Evolutionary conservation across 2,113 vertebrate genomes (phyloP).

Genomic region (Tauraco erythrolophus): DNA sequence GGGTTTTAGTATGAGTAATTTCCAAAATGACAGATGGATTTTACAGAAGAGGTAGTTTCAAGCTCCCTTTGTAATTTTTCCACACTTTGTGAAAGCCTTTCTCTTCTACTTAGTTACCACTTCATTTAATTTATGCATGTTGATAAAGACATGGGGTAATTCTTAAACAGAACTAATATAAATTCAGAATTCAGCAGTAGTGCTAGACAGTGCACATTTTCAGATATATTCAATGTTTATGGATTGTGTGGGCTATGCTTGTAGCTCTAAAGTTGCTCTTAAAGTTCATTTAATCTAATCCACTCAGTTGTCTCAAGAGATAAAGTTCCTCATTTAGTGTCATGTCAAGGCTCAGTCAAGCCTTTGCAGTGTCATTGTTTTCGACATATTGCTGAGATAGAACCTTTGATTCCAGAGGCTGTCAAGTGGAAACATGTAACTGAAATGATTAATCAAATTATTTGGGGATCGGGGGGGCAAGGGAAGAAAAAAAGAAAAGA

Average conservation of each 20-base stretch:
- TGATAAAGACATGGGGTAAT: neutral
- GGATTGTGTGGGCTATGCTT: neutral
- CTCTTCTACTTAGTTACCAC: neutral
- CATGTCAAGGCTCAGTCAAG: constrained; percentile 29
- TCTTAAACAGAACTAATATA: neutral
- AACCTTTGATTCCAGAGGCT: neutral
- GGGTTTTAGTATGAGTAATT: neutral
- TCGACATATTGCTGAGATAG: constrained; percentile 43
- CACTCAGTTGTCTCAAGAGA: constrained; percentile 22
- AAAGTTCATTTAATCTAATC: constrained; percentile 49
- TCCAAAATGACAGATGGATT: neutral
- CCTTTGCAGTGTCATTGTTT: constrained; percentile 5
- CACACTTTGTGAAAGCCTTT: neutral
- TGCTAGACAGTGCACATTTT: neutral
- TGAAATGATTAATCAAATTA: constrained; percentile 56
- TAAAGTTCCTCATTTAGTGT: constrained; percentile 36
- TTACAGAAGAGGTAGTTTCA: neutral
- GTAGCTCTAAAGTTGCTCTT: neutral
- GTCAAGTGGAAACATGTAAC: constrained; percentile 18
- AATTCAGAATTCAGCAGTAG: neutral
- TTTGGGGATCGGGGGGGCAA: neutral
- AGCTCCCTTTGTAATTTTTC: neutral
- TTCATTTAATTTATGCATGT: neutral
- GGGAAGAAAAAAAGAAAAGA: neutral
- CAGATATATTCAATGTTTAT: constrained; percentile 20